These are phyloP conservation scores for Nomada flava DNA, from an alignment of 2,888 invertebrate species.

Conservation along the genomic window DNA sequence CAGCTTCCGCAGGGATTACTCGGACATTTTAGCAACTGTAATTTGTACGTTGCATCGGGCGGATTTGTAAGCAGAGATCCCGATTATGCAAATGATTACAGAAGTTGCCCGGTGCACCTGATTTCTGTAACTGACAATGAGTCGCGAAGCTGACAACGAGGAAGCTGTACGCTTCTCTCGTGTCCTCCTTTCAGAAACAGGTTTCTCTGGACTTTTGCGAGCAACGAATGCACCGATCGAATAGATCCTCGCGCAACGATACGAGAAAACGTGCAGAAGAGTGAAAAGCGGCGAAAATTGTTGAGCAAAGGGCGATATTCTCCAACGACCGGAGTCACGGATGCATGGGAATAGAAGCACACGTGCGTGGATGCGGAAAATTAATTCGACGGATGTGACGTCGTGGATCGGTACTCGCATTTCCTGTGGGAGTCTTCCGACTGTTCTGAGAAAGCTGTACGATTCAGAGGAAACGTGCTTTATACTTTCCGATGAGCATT, in stretches of 20 bases:
- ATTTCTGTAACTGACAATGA: slow-evolving; percentile 44
- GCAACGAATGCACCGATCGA: neutral
- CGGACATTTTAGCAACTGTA: slow-evolving; percentile 3
- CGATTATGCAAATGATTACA: slow-evolving; percentile 53
- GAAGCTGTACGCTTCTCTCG: slow-evolving; percentile 40
- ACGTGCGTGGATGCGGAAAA: slow-evolving; percentile 68
- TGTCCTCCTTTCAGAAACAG: slow-evolving; percentile 54
- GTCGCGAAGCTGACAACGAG: slow-evolving; percentile 57
- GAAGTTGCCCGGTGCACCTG: slow-evolving; percentile 32
- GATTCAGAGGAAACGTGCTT: neutral
- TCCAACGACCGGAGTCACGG: slow-evolving; percentile 15
- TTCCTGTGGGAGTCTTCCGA: slow-evolving; percentile 66
- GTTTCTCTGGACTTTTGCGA: slow-evolving; percentile 49
- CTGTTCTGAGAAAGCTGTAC: slow-evolving; percentile 53
- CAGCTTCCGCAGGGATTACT: slow-evolving; percentile 29
- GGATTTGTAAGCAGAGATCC: too few species aligned
- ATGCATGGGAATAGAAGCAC: slow-evolving; percentile 47
- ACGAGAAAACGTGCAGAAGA: neutral
- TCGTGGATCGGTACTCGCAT: slow-evolving; percentile 73
- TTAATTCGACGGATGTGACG: slow-evolving; percentile 77
- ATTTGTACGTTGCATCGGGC: neutral
- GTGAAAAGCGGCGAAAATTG: neutral
- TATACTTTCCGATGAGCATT: slow-evolving; percentile 15
- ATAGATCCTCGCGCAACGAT: neutral
- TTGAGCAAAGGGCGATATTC: slow-evolving; percentile 5